A percentile compares a stretch with the other conserved stretches of the same genome.
These are phyloP conservation scores for Dichetophora obliterata DNA, from an alignment of 2,888 invertebrate species.

Conservation along the genomic window DNA sequence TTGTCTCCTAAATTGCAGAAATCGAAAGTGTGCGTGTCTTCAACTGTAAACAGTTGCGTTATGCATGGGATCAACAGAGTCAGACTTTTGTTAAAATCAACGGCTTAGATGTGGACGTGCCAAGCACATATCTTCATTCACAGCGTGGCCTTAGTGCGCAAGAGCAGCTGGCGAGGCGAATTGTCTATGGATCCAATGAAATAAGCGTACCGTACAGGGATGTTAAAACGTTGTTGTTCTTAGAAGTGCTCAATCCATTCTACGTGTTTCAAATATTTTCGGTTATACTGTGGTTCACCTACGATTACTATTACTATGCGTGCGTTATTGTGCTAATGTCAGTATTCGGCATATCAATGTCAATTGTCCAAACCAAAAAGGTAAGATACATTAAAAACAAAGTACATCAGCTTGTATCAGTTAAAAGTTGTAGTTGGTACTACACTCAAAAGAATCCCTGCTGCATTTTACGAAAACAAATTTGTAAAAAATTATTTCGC, in stretches of 20 bases:
- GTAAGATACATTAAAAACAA: constrained; percentile 71
- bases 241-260: constrained; percentile 93
- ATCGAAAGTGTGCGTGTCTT: constrained; percentile 77
- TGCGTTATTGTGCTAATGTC: constrained; percentile 88
- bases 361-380: constrained; percentile 86
- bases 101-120: constrained; percentile 76
- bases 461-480: too few relatives aligned
- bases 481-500: too few relatives aligned
- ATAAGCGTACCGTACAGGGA: constrained; percentile 85
- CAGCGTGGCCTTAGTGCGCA: constrained; percentile 59
- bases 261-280: constrained; percentile 96
- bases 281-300: constrained; percentile 88
- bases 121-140: constrained; percentile 65
- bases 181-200: constrained; percentile 87
- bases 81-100: constrained; percentile 79
- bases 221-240: constrained; percentile 78
- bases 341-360: constrained; percentile 83
- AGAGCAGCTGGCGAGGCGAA: constrained; percentile 72
- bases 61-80: constrained; percentile 82
- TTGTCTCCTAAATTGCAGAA: constrained; percentile 66
- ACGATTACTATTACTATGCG: constrained; percentile 92
- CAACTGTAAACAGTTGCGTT: constrained; percentile 85
- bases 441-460: too few relatives aligned
- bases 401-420: too few relatives aligned
- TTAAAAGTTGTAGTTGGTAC: too few relatives aligned